Evolutionary conservation across 2,113 vertebrate species (phyloP).

Genomic region (Myrmecobius fasciatus): DNA sequence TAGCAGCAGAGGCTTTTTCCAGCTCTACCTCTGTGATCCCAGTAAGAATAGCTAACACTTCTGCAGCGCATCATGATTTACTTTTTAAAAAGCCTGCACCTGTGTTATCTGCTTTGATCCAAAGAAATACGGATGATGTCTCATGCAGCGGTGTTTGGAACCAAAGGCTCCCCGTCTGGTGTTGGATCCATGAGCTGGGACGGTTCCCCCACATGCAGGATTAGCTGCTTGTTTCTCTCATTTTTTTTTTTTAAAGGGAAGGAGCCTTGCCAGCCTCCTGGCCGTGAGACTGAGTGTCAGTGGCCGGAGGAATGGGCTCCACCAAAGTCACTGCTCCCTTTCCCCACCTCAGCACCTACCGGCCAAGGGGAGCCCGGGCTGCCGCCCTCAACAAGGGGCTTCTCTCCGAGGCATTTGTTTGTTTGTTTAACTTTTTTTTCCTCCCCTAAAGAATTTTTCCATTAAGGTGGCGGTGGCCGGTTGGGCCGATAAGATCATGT

Average conservation of each 20-base stretch:
- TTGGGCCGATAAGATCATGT: slow-evolving; percentile 45
- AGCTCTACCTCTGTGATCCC: neutral
- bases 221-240: neutral
- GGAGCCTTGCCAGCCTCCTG: neutral
- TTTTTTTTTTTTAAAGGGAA: neutral
- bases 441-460: slow-evolving; percentile 60
- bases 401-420: slow-evolving; percentile 32
- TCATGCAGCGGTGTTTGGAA: neutral
- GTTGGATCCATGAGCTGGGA: neutral
- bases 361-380: neutral
- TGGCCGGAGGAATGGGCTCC: neutral
- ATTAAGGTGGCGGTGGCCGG: slow-evolving; percentile 4
- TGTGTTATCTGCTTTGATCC: neutral
- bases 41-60: neutral
- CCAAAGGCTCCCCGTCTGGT: neutral
- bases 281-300: neutral
- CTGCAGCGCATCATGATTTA: neutral
- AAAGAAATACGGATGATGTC: neutral
- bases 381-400: neutral
- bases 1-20: neutral
- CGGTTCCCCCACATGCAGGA: neutral
- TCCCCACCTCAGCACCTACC: neutral
- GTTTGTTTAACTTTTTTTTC: slow-evolving; percentile 67
- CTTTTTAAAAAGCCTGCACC: neutral
- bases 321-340: neutral